Evolutionary conservation across 1,140 invertebrate genomes (phyloP), one percentile per base, ranked within the genome.

Genomic region (Ridgeia piscesae): DNA sequence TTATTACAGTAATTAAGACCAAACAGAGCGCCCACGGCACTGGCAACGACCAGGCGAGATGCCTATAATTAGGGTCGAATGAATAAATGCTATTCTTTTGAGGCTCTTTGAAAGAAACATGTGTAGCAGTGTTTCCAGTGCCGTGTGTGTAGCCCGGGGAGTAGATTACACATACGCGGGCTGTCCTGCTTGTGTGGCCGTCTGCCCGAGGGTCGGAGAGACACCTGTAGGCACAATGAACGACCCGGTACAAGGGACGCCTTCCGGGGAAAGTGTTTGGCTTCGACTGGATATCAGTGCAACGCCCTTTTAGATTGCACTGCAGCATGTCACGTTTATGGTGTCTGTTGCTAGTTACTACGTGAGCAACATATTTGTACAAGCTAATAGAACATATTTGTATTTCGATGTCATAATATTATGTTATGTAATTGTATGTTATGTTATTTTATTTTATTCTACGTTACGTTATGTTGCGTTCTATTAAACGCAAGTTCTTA

Each of bases 1-100:
- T 77, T 77, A 77, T 77, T 77, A 77, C 58, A 77, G 58, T 77
- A 31, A 77, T 77, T 77, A 77, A 77, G 58, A 77, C 58, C 58
- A 77, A 77, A 77, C 58, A 77, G 58, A 14, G 58, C 14, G 0
- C 58, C 58, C 27, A 77, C 58, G 58, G 58, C 58, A 77, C 58
- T 21, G 27, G 27, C 58, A 21, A 21, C 58, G 11, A 77, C 58
- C 58, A 77, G 8, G 27, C 6, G 58, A 9, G 17, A 77, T 77
- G 58, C 27, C 58, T 77, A 77, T 31, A 77, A 77, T 77, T 77
- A 77, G 27, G 58, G 11, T 77, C 27, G 27, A 77, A 77, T 17
- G 58, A 77, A 77, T 77, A 77, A 77, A 77, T 77, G 58, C 58
- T 77, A 77, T 77, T 77, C 58, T 77, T 31, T 77, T 77, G 58